Evolutionary conservation across 35 echinoderm and acorn worm genomes (phyloP), one percentile per base, ranked within the genome.

Genomic region (Eucidaris tribuloides): DNA sequence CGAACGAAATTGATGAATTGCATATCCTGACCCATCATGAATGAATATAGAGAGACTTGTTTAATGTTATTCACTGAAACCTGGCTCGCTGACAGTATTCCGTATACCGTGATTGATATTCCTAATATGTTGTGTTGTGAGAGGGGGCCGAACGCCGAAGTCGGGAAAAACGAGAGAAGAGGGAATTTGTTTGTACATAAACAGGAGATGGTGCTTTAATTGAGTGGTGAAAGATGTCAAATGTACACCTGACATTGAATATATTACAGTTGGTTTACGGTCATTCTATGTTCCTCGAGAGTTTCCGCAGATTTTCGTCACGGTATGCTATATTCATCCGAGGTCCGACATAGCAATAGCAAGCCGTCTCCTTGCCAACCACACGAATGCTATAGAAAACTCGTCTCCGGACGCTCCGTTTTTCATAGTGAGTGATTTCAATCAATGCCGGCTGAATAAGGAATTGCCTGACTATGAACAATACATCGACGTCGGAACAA

Each of bases 401-500:
- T n/a, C n/a, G n/a, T n/a, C n/a, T n/a, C n/a, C n/a, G n/a, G n/a
- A n/a, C n/a, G n/a, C n/a, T n/a, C n/a, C n/a, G n/a, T n/a, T n/a
- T n/a, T n/a, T n/a, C n/a, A n/a, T n/a, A n/a, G n/a, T n/a, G n/a
- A n/a, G n/a, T n/a, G n/a, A n/a, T n/a, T n/a, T n/a, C n/a, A n/a
- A n/a, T n/a, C n/a, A n/a, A n/a, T n/a, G n/a, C n/a, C n/a, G n/a
- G n/a, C n/a, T n/a, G n/a, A n/a, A n/a, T n/a, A n/a, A n/a, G n/a
- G n/a, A n/a, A n/a, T n/a, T n/a, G n/a, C n/a, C n/a, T n/a, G n/a
- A 9, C 19, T 87, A 87, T 79, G 70, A 87, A 22, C 84, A 87
- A 79, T 78, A 60, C 46, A 58, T 87, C 5, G 45, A 77, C 30
- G 33, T 45, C n/a, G n/a, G n/a, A n/a, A 54, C 28, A 45, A 17